Evolutionary conservation across 2,888 invertebrate species (phyloP).

Genomic region (Acleris emargana): DNA sequence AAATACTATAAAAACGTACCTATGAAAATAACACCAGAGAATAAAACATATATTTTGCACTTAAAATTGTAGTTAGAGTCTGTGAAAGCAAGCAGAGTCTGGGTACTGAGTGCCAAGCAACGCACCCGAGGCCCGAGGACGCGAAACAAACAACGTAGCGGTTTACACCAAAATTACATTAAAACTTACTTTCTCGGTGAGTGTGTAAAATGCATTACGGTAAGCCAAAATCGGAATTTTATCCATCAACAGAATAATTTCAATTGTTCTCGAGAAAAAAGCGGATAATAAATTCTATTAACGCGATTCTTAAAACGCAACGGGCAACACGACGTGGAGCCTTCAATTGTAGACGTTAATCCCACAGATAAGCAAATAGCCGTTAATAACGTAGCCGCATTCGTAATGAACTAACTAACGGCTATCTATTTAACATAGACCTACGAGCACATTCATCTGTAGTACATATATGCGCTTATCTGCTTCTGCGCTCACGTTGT

Average conservation of each 20-base stretch:
- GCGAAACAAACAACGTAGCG: slow-evolving; percentile 54
- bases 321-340: background rate
- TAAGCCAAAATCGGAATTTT: slow-evolving; percentile 9
- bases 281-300: too few relatives aligned
- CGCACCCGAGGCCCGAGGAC: slow-evolving; percentile 23
- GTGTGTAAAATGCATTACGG: slow-evolving; percentile 42
- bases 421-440: slow-evolving; percentile 26
- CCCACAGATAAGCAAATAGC: slow-evolving; percentile 16
- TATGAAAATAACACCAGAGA: too few relatives aligned
- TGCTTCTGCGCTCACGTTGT: slow-evolving; percentile 57
- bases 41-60: slow-evolving; percentile 6
- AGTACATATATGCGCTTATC: slow-evolving; percentile 53
- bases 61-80: slow-evolving; percentile 3
- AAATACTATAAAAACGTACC: too few relatives aligned
- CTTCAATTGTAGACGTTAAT: slow-evolving; percentile 11
- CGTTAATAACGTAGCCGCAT: slow-evolving; percentile 26
- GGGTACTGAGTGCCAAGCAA: slow-evolving; percentile 1
- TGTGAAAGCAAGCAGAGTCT: background rate
- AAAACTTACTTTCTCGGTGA: slow-evolving; percentile 51
- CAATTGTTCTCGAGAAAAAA: too few relatives aligned
- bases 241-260: background rate
- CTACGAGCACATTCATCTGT: slow-evolving; percentile 44
- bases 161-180: slow-evolving; percentile 50
- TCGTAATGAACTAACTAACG: slow-evolving; percentile 30
- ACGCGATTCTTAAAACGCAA: background rate